phyloP scores from a whole-genome alignment of 2,113 vertebrate genomes.

The Colistium nudipinnis region DNA sequence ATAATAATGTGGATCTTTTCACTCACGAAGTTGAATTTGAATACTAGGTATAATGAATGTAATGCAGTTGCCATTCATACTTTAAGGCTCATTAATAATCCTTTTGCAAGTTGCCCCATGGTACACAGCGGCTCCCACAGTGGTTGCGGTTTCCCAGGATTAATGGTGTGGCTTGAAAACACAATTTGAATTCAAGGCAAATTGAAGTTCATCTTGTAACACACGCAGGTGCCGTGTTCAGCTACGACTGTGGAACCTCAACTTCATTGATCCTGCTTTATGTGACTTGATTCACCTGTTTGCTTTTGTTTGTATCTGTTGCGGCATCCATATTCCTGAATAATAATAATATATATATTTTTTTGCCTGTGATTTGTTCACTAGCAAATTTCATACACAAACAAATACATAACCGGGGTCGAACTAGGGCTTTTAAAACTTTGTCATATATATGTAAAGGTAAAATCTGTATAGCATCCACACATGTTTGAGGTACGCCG shows the following conservation, averaged over 20 bases:
- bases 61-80: neutral
- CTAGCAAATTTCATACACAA: constrained; percentile 47
- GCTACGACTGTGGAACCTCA: constrained; percentile 4
- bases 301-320: constrained; percentile 12
- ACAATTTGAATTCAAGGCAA: neutral
- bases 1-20: constrained; percentile 31
- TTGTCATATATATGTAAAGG: constrained; percentile 33
- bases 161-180: constrained; percentile 24
- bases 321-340: constrained; percentile 4
- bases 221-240: constrained; percentile 11
- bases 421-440: constrained; percentile 50
- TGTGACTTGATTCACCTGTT: constrained; percentile 19
- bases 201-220: constrained; percentile 4
- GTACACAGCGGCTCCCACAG: constrained; percentile 5
- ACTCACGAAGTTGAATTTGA: constrained; percentile 27
- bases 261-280: constrained; percentile 4
- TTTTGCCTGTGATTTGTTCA: constrained; percentile 27
- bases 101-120: constrained; percentile 7
- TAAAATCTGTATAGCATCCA: constrained; percentile 55
- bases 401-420: constrained; percentile 58
- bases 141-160: constrained; percentile 11
- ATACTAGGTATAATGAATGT: constrained; percentile 28
- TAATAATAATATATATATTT: neutral
- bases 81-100: constrained; percentile 19
- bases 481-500: constrained; percentile 52